Conservation (phyloP, 2,888 invertebrate genomes). For the Drosophila kuntzei region DNA sequence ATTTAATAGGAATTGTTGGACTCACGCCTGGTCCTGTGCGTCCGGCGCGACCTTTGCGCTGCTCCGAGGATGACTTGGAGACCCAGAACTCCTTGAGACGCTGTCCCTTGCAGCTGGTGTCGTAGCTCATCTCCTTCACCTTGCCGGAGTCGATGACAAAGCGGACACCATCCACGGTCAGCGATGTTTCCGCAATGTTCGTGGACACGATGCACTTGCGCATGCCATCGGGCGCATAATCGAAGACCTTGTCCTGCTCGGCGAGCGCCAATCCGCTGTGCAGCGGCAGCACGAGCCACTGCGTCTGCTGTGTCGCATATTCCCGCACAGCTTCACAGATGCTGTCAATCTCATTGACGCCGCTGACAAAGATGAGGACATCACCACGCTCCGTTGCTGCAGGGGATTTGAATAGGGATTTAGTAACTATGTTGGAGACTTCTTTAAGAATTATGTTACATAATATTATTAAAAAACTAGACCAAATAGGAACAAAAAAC, state of each 20-base stretch:
- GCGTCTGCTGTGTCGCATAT: slow-evolving; percentile 90
- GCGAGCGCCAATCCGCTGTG: slow-evolving; percentile 96
- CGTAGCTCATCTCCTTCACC: slow-evolving; percentile 98
- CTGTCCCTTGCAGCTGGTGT: slow-evolving; percentile 95
- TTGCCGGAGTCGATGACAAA: slow-evolving; percentile 99
- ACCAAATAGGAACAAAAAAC: no score
- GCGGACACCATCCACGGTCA: slow-evolving; percentile 98
- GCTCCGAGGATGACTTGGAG: slow-evolving; percentile 98
- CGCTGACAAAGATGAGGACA: slow-evolving; percentile 97
- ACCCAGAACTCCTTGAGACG: slow-evolving; percentile 97
- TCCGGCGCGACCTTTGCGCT: slow-evolving; percentile 97
- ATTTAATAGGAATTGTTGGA: neutral
- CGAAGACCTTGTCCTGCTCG: slow-evolving; percentile 99
- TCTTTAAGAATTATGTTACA: no score
- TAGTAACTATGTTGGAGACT: no score
- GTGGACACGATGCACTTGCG: slow-evolving; percentile 99
- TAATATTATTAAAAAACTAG: no score
- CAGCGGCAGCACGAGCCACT: slow-evolving; percentile 96
- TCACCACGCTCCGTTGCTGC: slow-evolving; percentile 94
- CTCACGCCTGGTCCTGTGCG: slow-evolving; percentile 95
- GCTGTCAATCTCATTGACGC: slow-evolving; percentile 95
- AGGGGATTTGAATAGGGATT: neutral
- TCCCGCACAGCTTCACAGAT: slow-evolving; percentile 94
- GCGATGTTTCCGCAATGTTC: slow-evolving; percentile 99
- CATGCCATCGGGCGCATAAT: slow-evolving; percentile 96